Percentiles rank a stretch among this genome's conserved stretches.
Conservation (phyloP, 2,113 vertebrate species). For the Psephotus haematonotus region DNA sequence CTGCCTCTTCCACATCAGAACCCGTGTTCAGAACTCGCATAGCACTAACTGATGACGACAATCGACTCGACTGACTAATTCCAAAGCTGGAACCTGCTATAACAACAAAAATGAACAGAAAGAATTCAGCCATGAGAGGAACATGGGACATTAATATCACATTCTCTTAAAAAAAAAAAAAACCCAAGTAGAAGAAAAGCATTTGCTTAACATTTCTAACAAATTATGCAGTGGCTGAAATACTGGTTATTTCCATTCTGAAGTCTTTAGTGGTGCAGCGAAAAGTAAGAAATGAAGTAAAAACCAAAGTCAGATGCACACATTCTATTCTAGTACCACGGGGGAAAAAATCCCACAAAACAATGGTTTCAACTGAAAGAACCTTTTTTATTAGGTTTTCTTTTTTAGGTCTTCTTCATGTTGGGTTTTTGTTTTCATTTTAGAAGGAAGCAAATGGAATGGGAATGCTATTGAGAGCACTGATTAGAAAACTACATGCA, state of each 20-base stretch:
- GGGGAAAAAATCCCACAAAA: neutral
- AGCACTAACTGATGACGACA: conserved; percentile 94
- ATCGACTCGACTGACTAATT: conserved; percentile 90
- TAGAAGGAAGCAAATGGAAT: conserved; percentile 22
- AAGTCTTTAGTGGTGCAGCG: neutral
- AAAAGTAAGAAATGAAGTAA: neutral
- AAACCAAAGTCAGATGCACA: neutral
- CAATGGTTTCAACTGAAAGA: neutral
- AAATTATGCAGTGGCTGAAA: neutral
- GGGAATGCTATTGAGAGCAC: conserved; percentile 13
- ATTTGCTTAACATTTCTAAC: neutral
- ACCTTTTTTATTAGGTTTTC: neutral
- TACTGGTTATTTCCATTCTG: neutral
- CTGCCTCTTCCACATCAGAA: conserved; percentile 94
- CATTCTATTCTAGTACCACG: neutral
- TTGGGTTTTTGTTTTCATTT: conserved; percentile 72
- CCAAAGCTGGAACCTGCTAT: conserved; percentile 84
- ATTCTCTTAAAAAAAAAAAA: conserved; percentile 29
- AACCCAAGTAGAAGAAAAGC: conserved; percentile 57
- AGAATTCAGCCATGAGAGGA: neutral
- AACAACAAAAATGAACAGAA: neutral
- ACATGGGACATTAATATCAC: neutral
- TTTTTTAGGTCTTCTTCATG: conserved; percentile 54
- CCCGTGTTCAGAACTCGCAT: conserved; percentile 96
- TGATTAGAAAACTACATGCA: conserved; percentile 62